These are phyloP conservation scores for Notolabrus celidotus DNA, from an alignment of 2,797 vertebrate species.

Conservation along the genomic window DNA sequence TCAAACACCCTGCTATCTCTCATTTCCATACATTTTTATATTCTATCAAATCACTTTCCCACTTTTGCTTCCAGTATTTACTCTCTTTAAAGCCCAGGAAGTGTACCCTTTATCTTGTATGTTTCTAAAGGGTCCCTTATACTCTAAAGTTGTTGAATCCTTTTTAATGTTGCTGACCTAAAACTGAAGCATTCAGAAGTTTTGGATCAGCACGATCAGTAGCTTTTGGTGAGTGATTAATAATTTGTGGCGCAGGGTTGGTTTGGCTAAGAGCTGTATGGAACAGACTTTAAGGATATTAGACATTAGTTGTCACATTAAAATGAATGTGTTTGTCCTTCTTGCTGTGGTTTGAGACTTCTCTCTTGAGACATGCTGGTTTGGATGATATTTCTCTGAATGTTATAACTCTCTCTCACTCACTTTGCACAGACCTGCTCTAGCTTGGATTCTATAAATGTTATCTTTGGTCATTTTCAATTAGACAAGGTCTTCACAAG, in stretches of 20 bases:
- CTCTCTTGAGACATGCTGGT: conserved; percentile 38
- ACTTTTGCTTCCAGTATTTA: conserved; percentile 8
- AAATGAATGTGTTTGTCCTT: conserved; percentile 28
- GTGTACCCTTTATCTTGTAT: not conserved
- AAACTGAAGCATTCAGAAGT: not conserved
- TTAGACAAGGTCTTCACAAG: conserved; percentile 65
- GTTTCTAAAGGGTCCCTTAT: not conserved
- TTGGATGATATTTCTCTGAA: conserved; percentile 54
- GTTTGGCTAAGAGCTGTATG: conserved; percentile 25
- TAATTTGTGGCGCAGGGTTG: conserved; percentile 8
- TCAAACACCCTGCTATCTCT: conserved; percentile 12
- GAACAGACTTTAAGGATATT: conserved; percentile 30
- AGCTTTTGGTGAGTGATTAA: conserved; percentile 3
- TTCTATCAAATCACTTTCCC: conserved; percentile 6
- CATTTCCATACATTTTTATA: conserved; percentile 4
- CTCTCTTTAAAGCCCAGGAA: not conserved
- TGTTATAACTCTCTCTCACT: conserved; percentile 50
- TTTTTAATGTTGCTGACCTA: not conserved
- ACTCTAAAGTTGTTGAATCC: not conserved
- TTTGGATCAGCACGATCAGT: conserved; percentile 17
- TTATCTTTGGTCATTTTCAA: conserved; percentile 77
- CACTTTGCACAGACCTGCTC: conserved; percentile 61
- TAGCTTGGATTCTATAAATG: conserved; percentile 61
- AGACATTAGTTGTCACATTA: conserved; percentile 32
- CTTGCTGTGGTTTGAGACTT: conserved; percentile 46